Percentiles rank a stretch among this genome's conserved stretches.
phyloP scores from a whole-genome alignment of 2,113 vertebrate genomes.

The Serilophus lunatus region DNA sequence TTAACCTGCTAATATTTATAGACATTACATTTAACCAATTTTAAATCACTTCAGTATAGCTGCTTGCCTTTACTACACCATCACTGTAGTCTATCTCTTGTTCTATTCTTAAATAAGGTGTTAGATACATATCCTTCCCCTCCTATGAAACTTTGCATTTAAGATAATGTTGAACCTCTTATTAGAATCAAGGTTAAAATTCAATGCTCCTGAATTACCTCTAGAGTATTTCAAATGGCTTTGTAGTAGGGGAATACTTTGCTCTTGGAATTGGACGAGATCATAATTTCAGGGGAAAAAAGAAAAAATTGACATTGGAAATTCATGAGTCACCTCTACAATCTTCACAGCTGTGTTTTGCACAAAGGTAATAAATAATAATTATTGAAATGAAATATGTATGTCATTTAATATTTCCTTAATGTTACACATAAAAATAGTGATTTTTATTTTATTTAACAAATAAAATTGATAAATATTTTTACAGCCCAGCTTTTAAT shows the following conservation, averaged over 20 bases:
- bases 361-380: conserved; percentile 51
- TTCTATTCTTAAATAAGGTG: background rate
- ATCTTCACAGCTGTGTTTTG: conserved; percentile 57
- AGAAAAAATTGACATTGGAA: conserved; percentile 29
- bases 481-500: background rate
- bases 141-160: background rate
- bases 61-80: background rate
- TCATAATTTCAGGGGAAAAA: conserved; percentile 51
- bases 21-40: conserved; percentile 13
- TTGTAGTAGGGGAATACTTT: conserved; percentile 3
- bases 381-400: conserved; percentile 53
- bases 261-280: conserved; percentile 20
- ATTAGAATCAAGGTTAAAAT: conserved; percentile 61
- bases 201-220: conserved; percentile 37
- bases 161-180: conserved; percentile 31
- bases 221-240: background rate
- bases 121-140: background rate
- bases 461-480: conserved; percentile 34
- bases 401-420: conserved; percentile 25
- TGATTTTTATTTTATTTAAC: conserved; percentile 55
- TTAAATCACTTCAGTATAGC: background rate
- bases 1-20: background rate
- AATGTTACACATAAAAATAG: conserved; percentile 29
- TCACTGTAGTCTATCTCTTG: background rate
- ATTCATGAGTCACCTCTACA: conserved; percentile 2